These are phyloP conservation scores for Hermatobates lingyangjiaoensis DNA, from an alignment of 1,140 invertebrate genomes.

Conservation along the genomic window DNA sequence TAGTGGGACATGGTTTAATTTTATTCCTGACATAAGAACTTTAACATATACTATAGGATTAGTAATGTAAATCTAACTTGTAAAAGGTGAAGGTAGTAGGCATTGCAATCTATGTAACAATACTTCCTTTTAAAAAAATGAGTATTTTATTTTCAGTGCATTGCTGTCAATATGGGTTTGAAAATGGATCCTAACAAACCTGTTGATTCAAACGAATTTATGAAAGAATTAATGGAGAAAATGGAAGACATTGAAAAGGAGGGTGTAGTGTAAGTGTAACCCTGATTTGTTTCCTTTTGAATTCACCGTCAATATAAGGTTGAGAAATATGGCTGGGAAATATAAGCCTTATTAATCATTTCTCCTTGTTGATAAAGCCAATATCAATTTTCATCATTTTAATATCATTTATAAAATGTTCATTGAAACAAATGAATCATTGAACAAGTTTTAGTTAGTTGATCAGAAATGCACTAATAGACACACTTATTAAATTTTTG, in stretches of 20 bases:
- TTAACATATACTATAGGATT: not conserved
- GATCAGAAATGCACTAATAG: too few relatives aligned
- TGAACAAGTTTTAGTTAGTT: not conserved
- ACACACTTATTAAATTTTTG: too few relatives aligned
- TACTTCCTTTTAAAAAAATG: not conserved
- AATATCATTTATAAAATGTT: not conserved
- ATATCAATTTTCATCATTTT: not conserved
- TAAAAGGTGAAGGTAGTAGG: not conserved
- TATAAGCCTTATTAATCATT: too few relatives aligned
- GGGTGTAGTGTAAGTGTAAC: slow-evolving; percentile 24
- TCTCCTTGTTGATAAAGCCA: not conserved
- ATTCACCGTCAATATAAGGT: not conserved
- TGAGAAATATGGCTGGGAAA: too few relatives aligned
- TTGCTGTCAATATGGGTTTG: slow-evolving; percentile 36
- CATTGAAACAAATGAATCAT: not conserved
- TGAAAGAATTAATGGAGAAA: slow-evolving; percentile 33
- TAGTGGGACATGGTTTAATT: not conserved
- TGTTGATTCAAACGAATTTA: slow-evolving; percentile 30
- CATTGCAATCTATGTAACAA: not conserved
- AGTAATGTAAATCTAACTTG: not conserved
- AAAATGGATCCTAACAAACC: slow-evolving; percentile 24
- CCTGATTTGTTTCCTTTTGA: not conserved
- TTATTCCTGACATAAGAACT: not conserved
- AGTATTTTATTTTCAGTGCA: slow-evolving; percentile 23
- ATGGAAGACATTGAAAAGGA: slow-evolving; percentile 37